These are phyloP conservation scores for Melanocharis versteri DNA, from an alignment of 2,113 vertebrate genomes.

Conservation along the genomic window DNA sequence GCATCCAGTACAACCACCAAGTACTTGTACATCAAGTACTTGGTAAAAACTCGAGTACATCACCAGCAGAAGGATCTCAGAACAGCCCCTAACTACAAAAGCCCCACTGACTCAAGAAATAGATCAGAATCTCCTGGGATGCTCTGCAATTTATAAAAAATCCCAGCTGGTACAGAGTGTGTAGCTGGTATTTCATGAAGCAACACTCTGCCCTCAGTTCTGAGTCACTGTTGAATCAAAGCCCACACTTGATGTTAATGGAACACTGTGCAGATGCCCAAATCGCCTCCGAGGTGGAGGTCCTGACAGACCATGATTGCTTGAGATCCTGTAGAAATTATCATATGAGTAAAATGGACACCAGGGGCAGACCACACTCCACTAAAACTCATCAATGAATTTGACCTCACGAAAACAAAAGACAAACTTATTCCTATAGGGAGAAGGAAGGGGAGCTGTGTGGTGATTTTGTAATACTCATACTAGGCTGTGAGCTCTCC, in stretches of 20 bases:
- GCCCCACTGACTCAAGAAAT: background rate
- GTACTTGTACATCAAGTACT: background rate
- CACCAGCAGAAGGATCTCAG: background rate
- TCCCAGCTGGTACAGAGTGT: background rate
- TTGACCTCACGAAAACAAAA: background rate
- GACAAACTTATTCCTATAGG: background rate
- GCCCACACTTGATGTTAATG: conserved; percentile 13
- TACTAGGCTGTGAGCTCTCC: background rate
- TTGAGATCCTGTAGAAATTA: background rate
- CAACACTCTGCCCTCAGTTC: background rate
- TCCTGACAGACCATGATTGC: background rate
- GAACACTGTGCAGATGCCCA: background rate
- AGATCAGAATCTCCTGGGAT: background rate
- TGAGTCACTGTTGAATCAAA: conserved; percentile 41
- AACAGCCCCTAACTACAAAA: background rate
- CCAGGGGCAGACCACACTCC: background rate
- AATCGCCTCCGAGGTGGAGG: background rate
- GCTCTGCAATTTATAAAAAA: background rate
- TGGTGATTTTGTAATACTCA: background rate
- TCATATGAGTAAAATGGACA: background rate
- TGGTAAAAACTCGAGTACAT: background rate
- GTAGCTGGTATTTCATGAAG: background rate
- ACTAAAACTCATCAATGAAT: background rate
- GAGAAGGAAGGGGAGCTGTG: background rate
- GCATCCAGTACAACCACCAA: background rate